A percentile compares a stretch with the other conserved stretches of the same genome.
These are phyloP conservation scores for Globodera ellingtonae DNA, from an alignment of 1,140 invertebrate genomes.

Conservation along the genomic window DNA sequence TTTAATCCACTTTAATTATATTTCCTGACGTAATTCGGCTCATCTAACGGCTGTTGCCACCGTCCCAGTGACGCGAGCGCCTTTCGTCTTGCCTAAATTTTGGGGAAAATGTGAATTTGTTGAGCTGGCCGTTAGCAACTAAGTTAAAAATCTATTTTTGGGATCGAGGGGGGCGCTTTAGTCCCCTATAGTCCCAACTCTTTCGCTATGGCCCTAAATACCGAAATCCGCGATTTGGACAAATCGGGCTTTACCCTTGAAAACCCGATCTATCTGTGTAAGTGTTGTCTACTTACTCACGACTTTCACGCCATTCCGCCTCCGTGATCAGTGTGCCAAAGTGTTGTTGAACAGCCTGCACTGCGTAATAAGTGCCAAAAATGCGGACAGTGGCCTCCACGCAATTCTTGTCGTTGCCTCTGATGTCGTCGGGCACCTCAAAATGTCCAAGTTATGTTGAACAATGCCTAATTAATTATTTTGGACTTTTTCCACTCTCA, in stretches of 20 bases:
- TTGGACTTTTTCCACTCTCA: no score
- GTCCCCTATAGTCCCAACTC: no score
- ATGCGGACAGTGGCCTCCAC: slow-evolving; percentile 30
- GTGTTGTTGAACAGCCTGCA: slow-evolving; percentile 37
- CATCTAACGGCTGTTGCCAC: slow-evolving; percentile 10
- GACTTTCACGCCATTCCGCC: slow-evolving; percentile 32
- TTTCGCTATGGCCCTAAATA: no score
- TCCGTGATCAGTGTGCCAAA: slow-evolving; percentile 36
- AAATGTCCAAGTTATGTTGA: neutral
- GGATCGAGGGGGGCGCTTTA: no score
- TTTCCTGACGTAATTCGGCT: neutral
- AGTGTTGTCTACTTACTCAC: neutral
- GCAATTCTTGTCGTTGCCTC: slow-evolving; percentile 11
- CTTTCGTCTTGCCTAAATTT: slow-evolving; percentile 15
- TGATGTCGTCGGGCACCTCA: slow-evolving; percentile 36
- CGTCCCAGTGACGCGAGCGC: slow-evolving; percentile 20
- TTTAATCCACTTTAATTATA: neutral
- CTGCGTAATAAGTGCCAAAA: slow-evolving; percentile 29
- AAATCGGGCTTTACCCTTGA: no score
- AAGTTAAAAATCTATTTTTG: no score
- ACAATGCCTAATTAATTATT: neutral
- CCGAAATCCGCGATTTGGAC: no score
- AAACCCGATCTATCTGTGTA: no score
- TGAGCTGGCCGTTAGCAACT: no score
- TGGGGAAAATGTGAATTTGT: neutral